Percentiles rank a stretch among this genome's conserved stretches.
Evolutionary conservation across 2,113 vertebrate genomes (phyloP).

Genomic region (Theristicus caerulescens): DNA sequence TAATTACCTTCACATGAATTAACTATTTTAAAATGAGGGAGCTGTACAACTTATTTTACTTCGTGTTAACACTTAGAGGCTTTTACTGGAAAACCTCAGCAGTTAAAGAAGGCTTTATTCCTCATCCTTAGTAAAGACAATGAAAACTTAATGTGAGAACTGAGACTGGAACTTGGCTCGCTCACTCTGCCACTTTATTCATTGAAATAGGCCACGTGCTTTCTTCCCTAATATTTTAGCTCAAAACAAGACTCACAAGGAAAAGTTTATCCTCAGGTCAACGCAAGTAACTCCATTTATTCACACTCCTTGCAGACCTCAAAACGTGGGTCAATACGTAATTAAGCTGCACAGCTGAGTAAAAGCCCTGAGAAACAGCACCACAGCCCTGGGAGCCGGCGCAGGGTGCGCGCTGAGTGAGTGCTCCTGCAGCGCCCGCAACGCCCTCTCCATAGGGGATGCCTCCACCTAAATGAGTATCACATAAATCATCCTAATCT

Average conservation of each 20-base stretch:
- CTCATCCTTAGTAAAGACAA: background rate
- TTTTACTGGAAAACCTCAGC: background rate
- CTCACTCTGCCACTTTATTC: fast-evolving
- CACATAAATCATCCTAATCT: background rate
- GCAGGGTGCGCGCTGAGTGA: fast-evolving
- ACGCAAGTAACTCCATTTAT: fast-evolving
- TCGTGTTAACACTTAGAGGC: fast-evolving
- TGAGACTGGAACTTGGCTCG: background rate
- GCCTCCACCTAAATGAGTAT: fast-evolving
- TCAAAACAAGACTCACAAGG: fast-evolving
- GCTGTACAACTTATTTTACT: background rate
- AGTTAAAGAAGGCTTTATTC: background rate
- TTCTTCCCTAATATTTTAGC: fast-evolving
- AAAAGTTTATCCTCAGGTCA: fast-evolving
- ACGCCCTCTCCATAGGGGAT: background rate
- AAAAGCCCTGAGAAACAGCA: background rate
- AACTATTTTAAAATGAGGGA: background rate
- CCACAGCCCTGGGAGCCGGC: background rate
- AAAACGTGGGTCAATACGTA: fast-evolving
- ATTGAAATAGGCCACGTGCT: fast-evolving
- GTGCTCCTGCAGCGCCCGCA: background rate
- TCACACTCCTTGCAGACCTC: background rate
- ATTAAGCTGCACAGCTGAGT: background rate
- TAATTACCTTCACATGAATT: fast-evolving
- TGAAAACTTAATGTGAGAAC: background rate